Evolutionary conservation across 2,888 invertebrate genomes (phyloP), one percentile per base, ranked within the genome.

Genomic region (Yponomeuta plumbellus): DNA sequence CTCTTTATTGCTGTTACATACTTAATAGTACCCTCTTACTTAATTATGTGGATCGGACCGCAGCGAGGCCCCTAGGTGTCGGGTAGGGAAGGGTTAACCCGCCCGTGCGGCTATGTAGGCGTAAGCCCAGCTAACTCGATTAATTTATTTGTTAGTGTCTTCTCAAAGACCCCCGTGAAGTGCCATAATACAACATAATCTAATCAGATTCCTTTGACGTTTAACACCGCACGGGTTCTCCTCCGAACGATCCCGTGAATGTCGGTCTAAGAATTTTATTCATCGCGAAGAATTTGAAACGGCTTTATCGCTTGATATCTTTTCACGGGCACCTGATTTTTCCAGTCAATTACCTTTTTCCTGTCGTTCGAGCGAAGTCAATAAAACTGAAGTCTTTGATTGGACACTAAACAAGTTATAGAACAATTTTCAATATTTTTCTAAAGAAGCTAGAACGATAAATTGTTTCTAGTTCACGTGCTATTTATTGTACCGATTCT

Each of bases 21-120:
- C 85, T 86, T 88, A 85, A 87, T 86, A 84, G 80, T 83, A 82
- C 84, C 85, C 86, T 84, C 78, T 85, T 87, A 84, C 81, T 88
- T 88, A 88, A 89, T 89, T 88, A 89, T 87, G 84, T 84, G 85
- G 79, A 83, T 79, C 81, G 81, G 77, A 78, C 81, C 77, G 74
- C 78, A 77, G 73, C 74, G 72, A 75, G 74, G 75, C 74, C 70
- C 73, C 74, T 72, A 75, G 74, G 75, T 74, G 71, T 73, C 71
- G 75, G 73, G 71, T 73, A 72, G 75, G 44, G 73, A 82, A 80
- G 83, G 85, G 82, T 81, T 81, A 69, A 72, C 73, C 72, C 74
- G 73, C 74, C 74, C 78, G 79, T 75, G 72, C 71, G 75, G 76
- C 74, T 74, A 73, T 83, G 84, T 86, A 81, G 79, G 82, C 80